These are phyloP conservation scores for Scolopax bukidnonensis DNA, from an alignment of 2,797 vertebrate genomes.

Conservation along the genomic window DNA sequence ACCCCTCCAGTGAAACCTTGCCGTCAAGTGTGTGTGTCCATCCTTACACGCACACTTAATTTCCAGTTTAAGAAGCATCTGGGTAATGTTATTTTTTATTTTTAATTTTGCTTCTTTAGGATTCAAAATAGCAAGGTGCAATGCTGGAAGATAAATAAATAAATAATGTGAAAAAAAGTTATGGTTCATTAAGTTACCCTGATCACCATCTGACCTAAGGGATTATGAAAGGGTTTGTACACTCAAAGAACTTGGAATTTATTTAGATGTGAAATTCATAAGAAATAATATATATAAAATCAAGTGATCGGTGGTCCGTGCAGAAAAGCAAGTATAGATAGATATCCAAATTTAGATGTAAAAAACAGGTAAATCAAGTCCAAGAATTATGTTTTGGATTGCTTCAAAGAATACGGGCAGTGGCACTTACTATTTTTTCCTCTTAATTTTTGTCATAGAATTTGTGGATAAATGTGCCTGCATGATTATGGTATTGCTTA, in stretches of 20 bases:
- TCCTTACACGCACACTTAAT: accelerated
- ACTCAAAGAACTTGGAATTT: background rate
- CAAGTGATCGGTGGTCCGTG: background rate
- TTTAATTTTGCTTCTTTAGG: background rate
- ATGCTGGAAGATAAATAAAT: background rate
- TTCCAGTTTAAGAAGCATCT: background rate
- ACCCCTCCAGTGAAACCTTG: background rate
- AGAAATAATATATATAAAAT: background rate
- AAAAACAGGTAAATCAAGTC: background rate
- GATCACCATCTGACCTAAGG: background rate
- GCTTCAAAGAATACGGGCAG: background rate
- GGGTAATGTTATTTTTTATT: background rate
- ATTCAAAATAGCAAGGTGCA: background rate
- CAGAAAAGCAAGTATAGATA: background rate
- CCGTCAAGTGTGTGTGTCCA: accelerated
- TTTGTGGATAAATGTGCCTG: background rate
- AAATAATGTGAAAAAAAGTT: background rate
- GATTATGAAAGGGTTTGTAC: background rate
- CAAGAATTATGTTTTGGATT: background rate
- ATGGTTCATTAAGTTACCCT: background rate
- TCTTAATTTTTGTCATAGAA: background rate
- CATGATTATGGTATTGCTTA: background rate
- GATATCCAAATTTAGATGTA: background rate
- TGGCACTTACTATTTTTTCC: background rate
- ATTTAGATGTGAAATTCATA: background rate